Evolutionary conservation across 2,888 invertebrate genomes (phyloP).

Genomic region (Neoaliturus tenellus): DNA sequence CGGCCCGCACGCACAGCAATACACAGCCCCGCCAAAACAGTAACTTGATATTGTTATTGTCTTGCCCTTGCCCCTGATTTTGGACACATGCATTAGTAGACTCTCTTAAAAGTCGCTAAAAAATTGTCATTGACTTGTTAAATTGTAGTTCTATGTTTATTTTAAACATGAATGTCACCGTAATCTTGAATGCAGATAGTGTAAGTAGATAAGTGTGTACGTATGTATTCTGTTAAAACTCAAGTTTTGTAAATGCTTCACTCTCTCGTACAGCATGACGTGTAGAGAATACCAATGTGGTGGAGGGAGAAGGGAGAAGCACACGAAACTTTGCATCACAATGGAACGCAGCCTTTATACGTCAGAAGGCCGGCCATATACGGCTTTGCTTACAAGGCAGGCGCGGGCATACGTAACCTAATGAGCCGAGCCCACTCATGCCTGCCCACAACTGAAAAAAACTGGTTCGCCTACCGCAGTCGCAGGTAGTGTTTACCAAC

Average conservation of each 20-base stretch:
- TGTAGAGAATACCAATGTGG: too few species aligned
- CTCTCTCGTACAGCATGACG: too few species aligned
- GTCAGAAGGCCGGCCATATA: conserved; percentile 24
- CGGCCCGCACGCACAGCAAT: not conserved
- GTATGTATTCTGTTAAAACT: too few species aligned
- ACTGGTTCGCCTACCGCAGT: conserved; percentile 3
- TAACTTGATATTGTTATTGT: not conserved
- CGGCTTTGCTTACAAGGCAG: not conserved
- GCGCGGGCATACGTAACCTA: not conserved
- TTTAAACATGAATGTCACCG: too few species aligned
- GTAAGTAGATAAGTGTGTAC: too few species aligned
- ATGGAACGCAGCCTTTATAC: not conserved
- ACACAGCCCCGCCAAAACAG: conserved; percentile 8
- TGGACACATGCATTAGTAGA: not conserved
- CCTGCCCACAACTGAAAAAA: not conserved
- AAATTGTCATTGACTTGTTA: too few species aligned
- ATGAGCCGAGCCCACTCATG: conserved; percentile 20
- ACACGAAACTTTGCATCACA: not conserved
- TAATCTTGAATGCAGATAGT: too few species aligned
- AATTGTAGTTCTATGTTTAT: too few species aligned
- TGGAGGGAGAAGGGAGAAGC: not conserved
- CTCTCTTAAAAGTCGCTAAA: too few species aligned
- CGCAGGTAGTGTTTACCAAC: conserved; percentile 11
- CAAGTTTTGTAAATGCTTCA: too few species aligned
- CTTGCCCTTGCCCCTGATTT: not conserved